Percentiles rank a stretch among this genome's conserved stretches.
phyloP scores from a whole-genome alignment of 2,113 vertebrate species.

The Prunella fulvescens region DNA sequence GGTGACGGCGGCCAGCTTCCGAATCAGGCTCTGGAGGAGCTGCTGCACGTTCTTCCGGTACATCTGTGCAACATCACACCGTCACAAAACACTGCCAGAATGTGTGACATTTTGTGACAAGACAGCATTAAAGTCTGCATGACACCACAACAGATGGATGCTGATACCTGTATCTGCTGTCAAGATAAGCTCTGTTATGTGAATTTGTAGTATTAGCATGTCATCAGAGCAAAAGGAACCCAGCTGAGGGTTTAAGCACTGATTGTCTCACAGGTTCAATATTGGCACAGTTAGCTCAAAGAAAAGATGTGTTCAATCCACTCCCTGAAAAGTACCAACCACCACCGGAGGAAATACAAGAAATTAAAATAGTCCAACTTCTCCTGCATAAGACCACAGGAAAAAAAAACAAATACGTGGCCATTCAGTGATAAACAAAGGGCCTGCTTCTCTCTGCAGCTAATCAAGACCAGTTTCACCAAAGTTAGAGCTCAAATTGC shows the following conservation, averaged over 20 bases:
- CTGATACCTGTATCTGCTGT: neutral
- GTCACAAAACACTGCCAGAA: neutral
- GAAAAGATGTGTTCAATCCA: neutral
- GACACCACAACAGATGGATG: neutral
- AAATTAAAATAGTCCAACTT: neutral
- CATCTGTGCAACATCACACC: constrained; percentile 64
- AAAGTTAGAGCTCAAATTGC: neutral
- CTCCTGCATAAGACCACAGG: neutral
- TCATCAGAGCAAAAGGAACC: neutral
- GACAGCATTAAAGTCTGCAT: neutral
- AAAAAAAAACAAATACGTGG: neutral
- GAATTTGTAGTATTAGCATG: neutral
- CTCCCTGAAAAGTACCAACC: neutral
- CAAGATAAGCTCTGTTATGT: neutral
- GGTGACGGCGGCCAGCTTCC: constrained; percentile 82
- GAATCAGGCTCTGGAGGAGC: constrained; percentile 85
- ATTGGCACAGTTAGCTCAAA: neutral
- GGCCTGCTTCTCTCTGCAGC: neutral
- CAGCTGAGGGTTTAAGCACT: neutral
- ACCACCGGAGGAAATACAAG: neutral
- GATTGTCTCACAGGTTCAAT: neutral
- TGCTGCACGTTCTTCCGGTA: constrained; percentile 86
- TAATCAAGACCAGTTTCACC: neutral
- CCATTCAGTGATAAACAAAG: neutral
- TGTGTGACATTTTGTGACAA: too few relatives aligned